These are phyloP conservation scores for Clarias platycephalus DNA, from an alignment of 2,797 vertebrate species.

Conservation along the genomic window DNA sequence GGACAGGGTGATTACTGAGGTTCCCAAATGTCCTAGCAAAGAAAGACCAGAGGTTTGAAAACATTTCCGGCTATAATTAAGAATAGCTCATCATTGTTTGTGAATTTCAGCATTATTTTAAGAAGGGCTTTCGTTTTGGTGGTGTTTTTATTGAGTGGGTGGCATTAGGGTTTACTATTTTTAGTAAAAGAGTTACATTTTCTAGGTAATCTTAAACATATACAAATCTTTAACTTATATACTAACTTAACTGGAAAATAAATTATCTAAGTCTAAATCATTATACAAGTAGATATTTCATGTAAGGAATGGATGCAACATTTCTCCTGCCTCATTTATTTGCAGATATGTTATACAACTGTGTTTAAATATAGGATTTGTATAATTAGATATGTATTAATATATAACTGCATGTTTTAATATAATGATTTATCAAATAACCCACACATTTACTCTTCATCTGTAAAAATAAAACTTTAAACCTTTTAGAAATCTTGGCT, in stretches of 20 bases:
- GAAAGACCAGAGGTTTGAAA: conserved; percentile 25
- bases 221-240: not conserved
- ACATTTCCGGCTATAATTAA: conserved; percentile 5
- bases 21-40: conserved; percentile 15
- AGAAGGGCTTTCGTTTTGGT: not conserved
- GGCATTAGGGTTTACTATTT: not conserved
- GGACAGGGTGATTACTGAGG: conserved; percentile 42
- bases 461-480: not conserved
- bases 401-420: not conserved
- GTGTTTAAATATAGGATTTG: not conserved
- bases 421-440: not conserved
- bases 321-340: not conserved
- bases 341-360: not conserved
- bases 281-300: not conserved
- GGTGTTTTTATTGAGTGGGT: not conserved
- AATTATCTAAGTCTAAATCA: not conserved
- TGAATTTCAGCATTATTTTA: conserved; percentile 7
- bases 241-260: not conserved
- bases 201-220: not conserved
- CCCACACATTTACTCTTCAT: not conserved
- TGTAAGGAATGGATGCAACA: not conserved
- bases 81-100: not conserved
- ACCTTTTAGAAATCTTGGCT: not conserved
- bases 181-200: not conserved
- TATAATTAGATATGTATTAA: not conserved